Conservation (phyloP, 2,888 invertebrate genomes). For the Cerastis rubricosa region DNA sequence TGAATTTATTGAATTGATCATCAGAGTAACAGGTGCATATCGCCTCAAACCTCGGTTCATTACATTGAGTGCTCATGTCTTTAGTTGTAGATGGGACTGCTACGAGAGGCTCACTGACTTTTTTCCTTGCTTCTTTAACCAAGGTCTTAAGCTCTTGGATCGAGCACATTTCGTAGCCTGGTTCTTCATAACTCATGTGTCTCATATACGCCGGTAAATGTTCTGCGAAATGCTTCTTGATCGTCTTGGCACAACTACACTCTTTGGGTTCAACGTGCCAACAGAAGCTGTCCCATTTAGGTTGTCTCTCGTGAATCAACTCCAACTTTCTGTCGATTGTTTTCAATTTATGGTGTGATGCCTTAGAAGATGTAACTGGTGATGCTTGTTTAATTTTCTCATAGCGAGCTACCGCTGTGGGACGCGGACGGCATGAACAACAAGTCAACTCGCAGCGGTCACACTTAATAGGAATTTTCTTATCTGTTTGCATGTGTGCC, state of each 20-base stretch:
- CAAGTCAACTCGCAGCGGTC: conserved; percentile 74
- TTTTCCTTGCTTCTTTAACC: conserved; percentile 72
- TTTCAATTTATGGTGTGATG: conserved; percentile 52
- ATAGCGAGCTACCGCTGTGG: too few species aligned
- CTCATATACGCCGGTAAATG: conserved; percentile 85
- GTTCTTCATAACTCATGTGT: conserved; percentile 77
- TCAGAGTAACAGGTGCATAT: conserved; percentile 78
- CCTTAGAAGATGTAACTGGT: not conserved
- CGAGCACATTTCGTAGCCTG: conserved; percentile 80
- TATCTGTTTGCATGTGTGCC: conserved; percentile 63
- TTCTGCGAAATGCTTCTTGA: conserved; percentile 80
- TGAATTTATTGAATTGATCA: conserved; percentile 27
- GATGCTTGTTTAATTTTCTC: not conserved
- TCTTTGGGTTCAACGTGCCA: conserved; percentile 74
- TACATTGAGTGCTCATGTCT: conserved; percentile 77
- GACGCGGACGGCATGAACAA: conserved; percentile 38
- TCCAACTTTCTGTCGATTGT: conserved; percentile 81
- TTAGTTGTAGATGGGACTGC: conserved; percentile 70
- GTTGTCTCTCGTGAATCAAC: conserved; percentile 79
- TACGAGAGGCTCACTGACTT: not conserved
- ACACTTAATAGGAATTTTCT: conserved; percentile 72
- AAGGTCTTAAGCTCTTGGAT: conserved; percentile 74
- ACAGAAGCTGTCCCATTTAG: conserved; percentile 83
- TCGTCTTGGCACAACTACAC: conserved; percentile 78
- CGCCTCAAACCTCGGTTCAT: conserved; percentile 77